Base-by-base conservation (phyloP, 1,140 invertebrate genomes). In the Calliopsis andreniformis region DNA sequence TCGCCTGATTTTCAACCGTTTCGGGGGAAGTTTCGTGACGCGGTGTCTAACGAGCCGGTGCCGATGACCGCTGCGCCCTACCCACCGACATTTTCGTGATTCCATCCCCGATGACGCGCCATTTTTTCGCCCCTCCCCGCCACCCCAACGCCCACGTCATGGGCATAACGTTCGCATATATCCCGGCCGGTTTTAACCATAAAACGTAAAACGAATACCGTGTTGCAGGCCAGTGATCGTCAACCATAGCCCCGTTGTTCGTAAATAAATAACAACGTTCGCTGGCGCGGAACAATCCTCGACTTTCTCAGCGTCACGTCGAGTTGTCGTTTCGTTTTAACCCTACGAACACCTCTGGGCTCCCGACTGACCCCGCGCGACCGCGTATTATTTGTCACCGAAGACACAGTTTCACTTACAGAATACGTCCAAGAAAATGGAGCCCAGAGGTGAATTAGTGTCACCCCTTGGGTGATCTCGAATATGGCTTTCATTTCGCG, bases 181-280 rank as follows among this genome's bases (percentile, higher is more conserved):
- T 42, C 18, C 56, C 10, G 56, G 23, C 30, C 18, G 12, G 35
- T 32, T 64, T 63, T 53, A 39, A 32, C 56, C 70, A 30, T 72
- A 72, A 72, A 72, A 72, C 47, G 59, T 72, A 64, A 72, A 72
- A 72, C 59, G 70, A 53, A 72, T 64, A 64, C 35, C 70, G 35
- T 72, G 70, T 72, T 16, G 35, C 32, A 20, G 69, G 61, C 62
- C 42, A 45, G 16, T 6, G 62, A 73, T 56, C 71, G 51, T 56
- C 71, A 20, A 67, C 62, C 71, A 25, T 28, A 47, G n/a, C 20
- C 39, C 20, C 30, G 25, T 20, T 20, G 20, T 25, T 35, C 42
- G 71, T 75, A 67, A 75, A 75, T 75, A 75, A 75, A 67, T 75
- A 75, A 75, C 71, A 32, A 75, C 14, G 4, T 0, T 25, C 18